Evolutionary conservation across 2,888 invertebrate genomes (phyloP).

Genomic region (Drosophila gaucha): DNA sequence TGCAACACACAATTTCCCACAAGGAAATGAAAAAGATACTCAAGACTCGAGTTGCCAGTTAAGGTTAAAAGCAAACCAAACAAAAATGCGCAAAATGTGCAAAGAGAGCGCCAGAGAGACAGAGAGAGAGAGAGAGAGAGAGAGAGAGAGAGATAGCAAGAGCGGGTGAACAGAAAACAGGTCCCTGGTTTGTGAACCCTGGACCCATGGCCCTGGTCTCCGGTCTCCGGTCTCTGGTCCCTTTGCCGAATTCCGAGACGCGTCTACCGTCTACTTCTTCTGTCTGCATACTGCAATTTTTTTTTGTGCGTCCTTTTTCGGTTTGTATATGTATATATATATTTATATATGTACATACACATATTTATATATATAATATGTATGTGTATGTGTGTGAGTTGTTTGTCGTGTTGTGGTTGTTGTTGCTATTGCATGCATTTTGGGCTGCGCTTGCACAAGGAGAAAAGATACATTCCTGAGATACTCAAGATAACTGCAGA

Average conservation of each 20-base stretch:
- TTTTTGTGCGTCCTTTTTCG: constrained; percentile 65
- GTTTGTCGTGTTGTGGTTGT: constrained; percentile 29
- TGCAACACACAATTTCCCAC: constrained; percentile 65
- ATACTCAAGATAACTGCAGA: constrained; percentile 70
- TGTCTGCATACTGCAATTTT: constrained; percentile 62
- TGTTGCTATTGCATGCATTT: constrained; percentile 49
- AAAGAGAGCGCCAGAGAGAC: constrained; percentile 42
- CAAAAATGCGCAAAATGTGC: constrained; percentile 70
- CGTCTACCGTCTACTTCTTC: constrained; percentile 44
- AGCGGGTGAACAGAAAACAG: constrained; percentile 54
- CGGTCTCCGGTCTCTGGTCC: constrained; percentile 15
- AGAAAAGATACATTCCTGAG: constrained; percentile 71
- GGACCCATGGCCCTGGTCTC: not conserved
- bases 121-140: constrained; percentile 1
- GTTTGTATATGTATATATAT: constrained; percentile 20
- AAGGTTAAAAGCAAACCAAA: constrained; percentile 43
- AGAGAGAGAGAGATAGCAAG: constrained; percentile 13
- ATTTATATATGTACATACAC: constrained; percentile 14
- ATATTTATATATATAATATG: constrained; percentile 12
- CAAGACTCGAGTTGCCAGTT: constrained; percentile 51
- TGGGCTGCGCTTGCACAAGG: constrained; percentile 62
- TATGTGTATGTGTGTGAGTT: constrained; percentile 53
- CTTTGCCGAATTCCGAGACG: constrained; percentile 50
- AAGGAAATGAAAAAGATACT: constrained; percentile 61
- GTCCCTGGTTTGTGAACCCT: constrained; percentile 49